phyloP scores from a whole-genome alignment of 2,888 invertebrate genomes.

The Orthonevra nobilis region DNA sequence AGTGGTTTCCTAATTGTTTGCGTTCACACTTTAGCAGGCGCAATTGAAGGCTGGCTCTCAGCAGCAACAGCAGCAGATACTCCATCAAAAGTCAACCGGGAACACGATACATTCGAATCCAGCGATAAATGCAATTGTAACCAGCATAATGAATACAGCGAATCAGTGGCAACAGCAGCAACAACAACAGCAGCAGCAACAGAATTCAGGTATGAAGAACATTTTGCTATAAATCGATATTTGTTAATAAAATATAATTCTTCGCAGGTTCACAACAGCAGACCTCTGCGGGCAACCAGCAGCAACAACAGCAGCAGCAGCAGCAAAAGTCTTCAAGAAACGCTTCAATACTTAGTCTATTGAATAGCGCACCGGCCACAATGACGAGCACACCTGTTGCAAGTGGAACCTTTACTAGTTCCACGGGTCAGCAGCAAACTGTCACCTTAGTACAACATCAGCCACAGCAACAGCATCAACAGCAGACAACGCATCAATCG shows the following conservation, averaged over 20 bases:
- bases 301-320: slow-evolving; percentile 59
- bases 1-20: no score
- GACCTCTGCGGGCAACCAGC: no score
- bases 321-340: slow-evolving; percentile 80
- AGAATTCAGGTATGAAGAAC: slow-evolving; percentile 56
- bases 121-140: slow-evolving; percentile 89
- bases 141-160: slow-evolving; percentile 90
- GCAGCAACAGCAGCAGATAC: slow-evolving; percentile 75
- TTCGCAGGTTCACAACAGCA: slow-evolving; percentile 51
- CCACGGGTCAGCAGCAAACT: slow-evolving; percentile 73
- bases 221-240: no score
- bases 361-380: slow-evolving; percentile 89
- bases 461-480: slow-evolving; percentile 72
- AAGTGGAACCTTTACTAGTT: slow-evolving; percentile 78
- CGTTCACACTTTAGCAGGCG: slow-evolving; percentile 82
- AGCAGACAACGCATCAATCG: slow-evolving; percentile 73
- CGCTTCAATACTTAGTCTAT: slow-evolving; percentile 87
- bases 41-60: slow-evolving; percentile 83
- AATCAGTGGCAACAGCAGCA: slow-evolving; percentile 88
- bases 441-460: slow-evolving; percentile 76
- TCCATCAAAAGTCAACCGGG: slow-evolving; percentile 72
- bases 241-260: not conserved
- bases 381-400: slow-evolving; percentile 84
- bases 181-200: slow-evolving; percentile 77
- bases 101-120: slow-evolving; percentile 79